Conservation (phyloP, 2,888 invertebrate genomes). For the Dolichomitus sp. region DNA sequence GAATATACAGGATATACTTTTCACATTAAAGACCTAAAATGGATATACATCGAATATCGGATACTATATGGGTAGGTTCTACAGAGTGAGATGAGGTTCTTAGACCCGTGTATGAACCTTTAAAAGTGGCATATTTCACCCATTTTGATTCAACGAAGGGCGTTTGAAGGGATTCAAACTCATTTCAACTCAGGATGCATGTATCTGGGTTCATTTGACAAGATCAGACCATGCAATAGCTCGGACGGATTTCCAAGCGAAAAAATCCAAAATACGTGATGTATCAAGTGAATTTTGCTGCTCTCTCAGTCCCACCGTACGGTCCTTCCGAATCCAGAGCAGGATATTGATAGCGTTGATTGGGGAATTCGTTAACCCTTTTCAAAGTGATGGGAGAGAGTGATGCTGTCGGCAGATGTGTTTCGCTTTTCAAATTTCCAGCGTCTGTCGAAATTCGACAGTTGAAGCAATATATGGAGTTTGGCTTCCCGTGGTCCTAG, state of each 20-base stretch:
- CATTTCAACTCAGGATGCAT: too few species aligned
- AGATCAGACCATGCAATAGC: conserved; percentile 60
- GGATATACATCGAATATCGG: too few species aligned
- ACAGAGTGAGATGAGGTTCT: too few species aligned
- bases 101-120: too few species aligned
- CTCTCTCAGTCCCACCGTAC: not conserved
- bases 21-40: too few species aligned
- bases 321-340: conserved; percentile 4
- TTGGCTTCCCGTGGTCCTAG: conserved; percentile 16
- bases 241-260: conserved; percentile 53
- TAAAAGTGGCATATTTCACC: too few species aligned
- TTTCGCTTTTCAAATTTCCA: conserved; percentile 23
- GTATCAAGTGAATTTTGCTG: conserved; percentile 35
- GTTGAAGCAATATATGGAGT: conserved; percentile 21
- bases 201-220: conserved; percentile 52
- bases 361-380: conserved; percentile 78
- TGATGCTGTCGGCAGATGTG: conserved; percentile 25
- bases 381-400: conserved; percentile 62
- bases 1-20: too few species aligned
- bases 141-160: too few species aligned
- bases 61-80: too few species aligned
- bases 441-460: conserved; percentile 18
- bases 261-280: conserved; percentile 64
- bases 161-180: too few species aligned
- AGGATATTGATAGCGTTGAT: conserved; percentile 79